Evolutionary conservation across 2,113 vertebrate genomes (phyloP).

Genomic region (Erythrocercus mccallii): DNA sequence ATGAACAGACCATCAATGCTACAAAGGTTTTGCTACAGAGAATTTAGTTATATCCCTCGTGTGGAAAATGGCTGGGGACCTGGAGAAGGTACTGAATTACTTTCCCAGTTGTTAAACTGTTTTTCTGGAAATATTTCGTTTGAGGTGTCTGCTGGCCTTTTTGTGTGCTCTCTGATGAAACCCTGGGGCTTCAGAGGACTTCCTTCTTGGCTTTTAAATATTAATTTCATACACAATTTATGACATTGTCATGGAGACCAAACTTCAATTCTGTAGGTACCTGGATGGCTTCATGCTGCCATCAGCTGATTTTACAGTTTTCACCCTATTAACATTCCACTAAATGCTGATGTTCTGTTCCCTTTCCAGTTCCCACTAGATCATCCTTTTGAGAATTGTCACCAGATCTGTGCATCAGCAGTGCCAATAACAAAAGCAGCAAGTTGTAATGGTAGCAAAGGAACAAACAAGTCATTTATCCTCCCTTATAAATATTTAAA

Average conservation of each 20-base stretch:
- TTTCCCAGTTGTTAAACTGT: neutral
- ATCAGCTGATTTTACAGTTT: neutral
- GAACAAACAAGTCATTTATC: neutral
- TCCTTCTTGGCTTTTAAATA: conserved; percentile 7
- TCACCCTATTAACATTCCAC: neutral
- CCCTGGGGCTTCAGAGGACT: neutral
- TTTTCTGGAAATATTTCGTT: neutral
- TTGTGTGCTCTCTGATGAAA: neutral
- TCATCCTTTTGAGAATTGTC: neutral
- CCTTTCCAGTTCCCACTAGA: neutral
- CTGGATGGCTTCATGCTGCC: neutral
- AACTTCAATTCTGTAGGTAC: neutral
- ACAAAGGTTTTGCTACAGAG: neutral
- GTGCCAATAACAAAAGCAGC: neutral
- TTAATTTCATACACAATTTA: conserved; percentile 33
- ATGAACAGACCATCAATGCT: neutral
- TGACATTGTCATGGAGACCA: neutral
- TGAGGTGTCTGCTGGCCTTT: neutral
- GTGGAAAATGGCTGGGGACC: neutral
- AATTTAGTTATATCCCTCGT: neutral
- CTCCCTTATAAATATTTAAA: neutral
- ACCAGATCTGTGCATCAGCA: neutral
- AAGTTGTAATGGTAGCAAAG: neutral
- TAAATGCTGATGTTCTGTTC: neutral
- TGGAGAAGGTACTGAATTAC: neutral